A percentile compares a stretch with the other conserved stretches of the same genome.
phyloP scores from a whole-genome alignment of 1,140 invertebrate genomes.

The Trichonephila inaurata region DNA sequence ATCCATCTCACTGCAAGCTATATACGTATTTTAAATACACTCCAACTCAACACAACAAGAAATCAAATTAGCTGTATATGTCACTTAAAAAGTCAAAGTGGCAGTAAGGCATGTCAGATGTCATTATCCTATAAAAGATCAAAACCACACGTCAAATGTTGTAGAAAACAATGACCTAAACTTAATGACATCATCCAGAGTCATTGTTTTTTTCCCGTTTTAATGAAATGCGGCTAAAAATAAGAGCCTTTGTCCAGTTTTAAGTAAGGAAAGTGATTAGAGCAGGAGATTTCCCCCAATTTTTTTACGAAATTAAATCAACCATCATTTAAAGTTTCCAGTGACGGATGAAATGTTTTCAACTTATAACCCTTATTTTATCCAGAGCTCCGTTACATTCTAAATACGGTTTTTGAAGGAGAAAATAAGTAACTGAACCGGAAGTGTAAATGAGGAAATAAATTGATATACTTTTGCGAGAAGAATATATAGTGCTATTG shows the following conservation, averaged over 20 bases:
- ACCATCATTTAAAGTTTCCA: not conserved
- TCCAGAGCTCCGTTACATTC: not conserved
- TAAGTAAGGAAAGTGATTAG: slow-evolving; percentile 44
- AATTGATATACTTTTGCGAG: not conserved
- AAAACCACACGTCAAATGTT: not conserved
- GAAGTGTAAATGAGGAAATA: slow-evolving; percentile 23
- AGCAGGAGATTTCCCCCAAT: too few relatives aligned
- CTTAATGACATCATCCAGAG: slow-evolving; percentile 3
- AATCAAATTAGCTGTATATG: not conserved
- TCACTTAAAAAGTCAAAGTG: not conserved
- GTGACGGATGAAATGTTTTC: not conserved
- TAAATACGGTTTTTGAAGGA: not conserved
- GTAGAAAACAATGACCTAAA: slow-evolving; percentile 10
- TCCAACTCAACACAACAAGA: not conserved
- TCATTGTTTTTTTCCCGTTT: not conserved
- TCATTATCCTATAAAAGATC: not conserved
- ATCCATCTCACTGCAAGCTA: too few relatives aligned
- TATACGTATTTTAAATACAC: too few relatives aligned
- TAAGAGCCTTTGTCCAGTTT: slow-evolving; percentile 35
- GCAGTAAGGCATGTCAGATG: not conserved
- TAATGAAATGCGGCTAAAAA: slow-evolving; percentile 44
- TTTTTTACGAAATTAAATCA: slow-evolving; percentile 36
- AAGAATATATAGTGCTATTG: not conserved
- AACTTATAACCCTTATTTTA: not conserved
- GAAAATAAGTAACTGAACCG: not conserved